A percentile compares a stretch with the other conserved stretches of the same genome.
Evolutionary conservation across 2,888 invertebrate genomes (phyloP).

Genomic region (Gasteruption jaculator): DNA sequence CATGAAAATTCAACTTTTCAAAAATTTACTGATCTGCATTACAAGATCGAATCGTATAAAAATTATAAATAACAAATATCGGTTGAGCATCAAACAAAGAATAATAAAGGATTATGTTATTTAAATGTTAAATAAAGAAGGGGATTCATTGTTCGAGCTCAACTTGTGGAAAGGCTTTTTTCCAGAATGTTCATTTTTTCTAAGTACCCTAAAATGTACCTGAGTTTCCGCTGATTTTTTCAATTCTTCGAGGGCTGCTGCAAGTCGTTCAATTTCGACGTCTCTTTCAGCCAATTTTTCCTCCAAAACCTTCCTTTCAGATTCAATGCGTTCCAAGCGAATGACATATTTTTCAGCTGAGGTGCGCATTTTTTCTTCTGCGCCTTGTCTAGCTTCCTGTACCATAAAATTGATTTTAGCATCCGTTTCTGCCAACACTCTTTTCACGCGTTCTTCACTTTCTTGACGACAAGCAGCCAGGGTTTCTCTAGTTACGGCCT

Average conservation of each 20-base stretch:
- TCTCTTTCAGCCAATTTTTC: constrained; percentile 37
- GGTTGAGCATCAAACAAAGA: too few relatives aligned
- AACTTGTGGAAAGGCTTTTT: too few relatives aligned
- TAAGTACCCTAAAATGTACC: too few relatives aligned
- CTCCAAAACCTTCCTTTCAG: constrained; percentile 34
- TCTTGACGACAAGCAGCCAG: constrained; percentile 40
- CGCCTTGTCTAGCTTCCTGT: constrained; percentile 32
- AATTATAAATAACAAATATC: too few relatives aligned
- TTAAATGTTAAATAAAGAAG: too few relatives aligned
- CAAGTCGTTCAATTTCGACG: constrained; percentile 33
- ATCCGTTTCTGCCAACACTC: constrained; percentile 38
- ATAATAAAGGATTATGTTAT: too few relatives aligned
- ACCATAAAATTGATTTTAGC: constrained; percentile 37
- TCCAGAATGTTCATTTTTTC: too few relatives aligned
- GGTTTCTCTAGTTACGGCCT: constrained; percentile 38
- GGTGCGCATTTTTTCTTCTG: constrained; percentile 38
- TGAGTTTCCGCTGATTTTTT: constrained; percentile 43
- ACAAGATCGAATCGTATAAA: too few relatives aligned
- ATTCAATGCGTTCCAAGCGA: constrained; percentile 32
- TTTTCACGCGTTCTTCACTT: constrained; percentile 39
- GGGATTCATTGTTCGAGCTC: too few relatives aligned
- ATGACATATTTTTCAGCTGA: constrained; percentile 33
- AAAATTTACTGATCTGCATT: too few relatives aligned
- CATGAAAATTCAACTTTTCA: too few relatives aligned
- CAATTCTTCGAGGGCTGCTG: constrained; percentile 36